Evolutionary conservation across 2,888 invertebrate genomes (phyloP), one percentile per base, ranked within the genome.

Genomic region (Drosophila macrospina): DNA sequence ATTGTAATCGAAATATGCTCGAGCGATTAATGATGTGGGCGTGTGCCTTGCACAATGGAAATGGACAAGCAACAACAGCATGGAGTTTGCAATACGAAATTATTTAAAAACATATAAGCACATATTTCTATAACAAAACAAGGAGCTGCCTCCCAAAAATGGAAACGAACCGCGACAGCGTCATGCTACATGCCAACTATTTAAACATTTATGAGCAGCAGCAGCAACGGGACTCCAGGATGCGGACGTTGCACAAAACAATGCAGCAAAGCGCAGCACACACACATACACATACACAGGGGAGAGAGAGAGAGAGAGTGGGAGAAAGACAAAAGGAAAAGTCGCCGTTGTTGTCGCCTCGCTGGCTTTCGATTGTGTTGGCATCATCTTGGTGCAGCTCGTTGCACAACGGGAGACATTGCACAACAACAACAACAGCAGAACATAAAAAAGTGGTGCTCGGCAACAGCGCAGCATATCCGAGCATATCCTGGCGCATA

Each of bases 171-270:
- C 69, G 57, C 64, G 69, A 59, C 60, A 45, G 45, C 69, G 57
- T 61, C 62, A 60, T 60, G 76, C 60, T 51, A 48, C 65, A 63
- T 72, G 72, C 72, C 80, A 84, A 86, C 77, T 84, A 73, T 77
- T 86, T 79, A 66, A 77, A 76, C 84, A 84, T 84, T 84, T 86
- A 84, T 83, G 84, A 83, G 86, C 61, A 60, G 64, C 47, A 42
- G 16, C 57, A 62, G 55, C 65, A 66, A 11, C 55, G 60, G 63
- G 52, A 62, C 71, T 39, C 10, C 59, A 48, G 68, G 71, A 63
- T 74, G 42, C 57, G 74, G 75, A 67, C 41, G 37, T 42, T 66
- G 74, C 70, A 51, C 74, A 70, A 75, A 66, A 61, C 74, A 75
- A 70, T 61, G 75, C 75, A 57, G 41, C 70, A 54, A n/a, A 45